Conservation (phyloP, 2,888 invertebrate genomes). For the Elmis aenea region DNA sequence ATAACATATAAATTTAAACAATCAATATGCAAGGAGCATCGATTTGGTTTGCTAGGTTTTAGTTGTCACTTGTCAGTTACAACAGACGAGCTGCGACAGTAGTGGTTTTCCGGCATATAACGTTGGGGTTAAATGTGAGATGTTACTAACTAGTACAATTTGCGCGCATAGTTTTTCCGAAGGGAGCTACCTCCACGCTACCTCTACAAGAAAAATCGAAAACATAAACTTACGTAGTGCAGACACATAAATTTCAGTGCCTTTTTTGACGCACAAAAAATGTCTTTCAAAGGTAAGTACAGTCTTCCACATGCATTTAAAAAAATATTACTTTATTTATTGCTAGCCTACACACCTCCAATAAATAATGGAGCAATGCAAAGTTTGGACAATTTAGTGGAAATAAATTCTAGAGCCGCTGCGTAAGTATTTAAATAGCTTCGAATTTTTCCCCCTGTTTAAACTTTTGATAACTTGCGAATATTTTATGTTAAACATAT, state of each 20-base stretch:
- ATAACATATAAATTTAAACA: slow-evolving; percentile 22
- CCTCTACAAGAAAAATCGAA: too few species aligned
- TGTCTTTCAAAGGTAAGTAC: neutral
- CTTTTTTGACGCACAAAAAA: too few species aligned
- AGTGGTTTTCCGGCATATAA: slow-evolving; percentile 20
- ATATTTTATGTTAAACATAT: too few species aligned
- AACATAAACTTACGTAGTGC: neutral
- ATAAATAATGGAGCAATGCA: neutral
- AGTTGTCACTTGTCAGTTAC: slow-evolving; percentile 12
- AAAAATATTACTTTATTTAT: neutral
- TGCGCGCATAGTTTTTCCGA: too few species aligned
- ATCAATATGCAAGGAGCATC: slow-evolving; percentile 29
- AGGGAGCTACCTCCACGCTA: too few species aligned
- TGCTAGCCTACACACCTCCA: neutral
- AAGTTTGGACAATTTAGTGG: slow-evolving; percentile 40
- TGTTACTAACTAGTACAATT: too few species aligned
- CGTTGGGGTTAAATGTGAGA: slow-evolving; percentile 14
- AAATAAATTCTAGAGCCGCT: slow-evolving; percentile 51
- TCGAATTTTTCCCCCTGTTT: neutral
- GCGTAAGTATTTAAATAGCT: slow-evolving; percentile 39
- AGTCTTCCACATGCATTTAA: neutral
- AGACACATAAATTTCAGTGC: too few species aligned
- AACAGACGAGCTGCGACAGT: slow-evolving; percentile 21
- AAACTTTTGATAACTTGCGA: neutral
- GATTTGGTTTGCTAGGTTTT: slow-evolving; percentile 19